phyloP scores from a whole-genome alignment of 2,888 invertebrate genomes.

The Pollenia amentaria region DNA sequence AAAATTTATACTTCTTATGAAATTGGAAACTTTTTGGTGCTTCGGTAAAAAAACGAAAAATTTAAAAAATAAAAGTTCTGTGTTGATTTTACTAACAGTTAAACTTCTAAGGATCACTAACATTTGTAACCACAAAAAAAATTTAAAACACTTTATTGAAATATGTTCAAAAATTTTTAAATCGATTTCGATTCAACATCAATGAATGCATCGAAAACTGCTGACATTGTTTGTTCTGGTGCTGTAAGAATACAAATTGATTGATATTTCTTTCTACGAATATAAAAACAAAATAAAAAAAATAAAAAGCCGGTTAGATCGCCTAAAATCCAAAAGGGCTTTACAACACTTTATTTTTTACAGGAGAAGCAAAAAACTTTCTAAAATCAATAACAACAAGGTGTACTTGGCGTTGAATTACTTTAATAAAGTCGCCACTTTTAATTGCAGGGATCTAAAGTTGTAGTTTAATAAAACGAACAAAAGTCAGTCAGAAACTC shows the following conservation, averaged over 20 bases:
- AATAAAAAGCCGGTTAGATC: too few species aligned
- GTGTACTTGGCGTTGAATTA: too few species aligned
- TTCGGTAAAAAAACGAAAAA: background rate
- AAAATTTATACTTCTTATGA: background rate
- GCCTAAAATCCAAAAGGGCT: too few species aligned
- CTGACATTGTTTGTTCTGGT: conserved; percentile 1
- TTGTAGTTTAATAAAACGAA: too few species aligned
- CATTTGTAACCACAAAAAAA: too few species aligned
- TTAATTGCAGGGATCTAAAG: too few species aligned
- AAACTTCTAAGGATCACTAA: background rate
- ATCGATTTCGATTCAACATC: conserved; percentile 8
- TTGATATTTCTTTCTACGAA: conserved; percentile 38
- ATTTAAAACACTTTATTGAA: background rate
- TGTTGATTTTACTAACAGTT: background rate
- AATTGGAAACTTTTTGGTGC: background rate
- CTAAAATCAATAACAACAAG: too few species aligned
- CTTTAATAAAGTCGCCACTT: too few species aligned
- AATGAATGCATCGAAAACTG: background rate
- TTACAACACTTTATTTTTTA: too few species aligned
- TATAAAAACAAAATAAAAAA: background rate
- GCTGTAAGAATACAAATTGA: conserved; percentile 43
- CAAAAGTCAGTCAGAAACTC: too few species aligned
- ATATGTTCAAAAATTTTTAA: background rate
- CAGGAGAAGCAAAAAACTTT: too few species aligned
- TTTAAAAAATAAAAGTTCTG: too few species aligned